Conservation (phyloP, 2,888 invertebrate species). For the Cataglyphis albicans region DNA sequence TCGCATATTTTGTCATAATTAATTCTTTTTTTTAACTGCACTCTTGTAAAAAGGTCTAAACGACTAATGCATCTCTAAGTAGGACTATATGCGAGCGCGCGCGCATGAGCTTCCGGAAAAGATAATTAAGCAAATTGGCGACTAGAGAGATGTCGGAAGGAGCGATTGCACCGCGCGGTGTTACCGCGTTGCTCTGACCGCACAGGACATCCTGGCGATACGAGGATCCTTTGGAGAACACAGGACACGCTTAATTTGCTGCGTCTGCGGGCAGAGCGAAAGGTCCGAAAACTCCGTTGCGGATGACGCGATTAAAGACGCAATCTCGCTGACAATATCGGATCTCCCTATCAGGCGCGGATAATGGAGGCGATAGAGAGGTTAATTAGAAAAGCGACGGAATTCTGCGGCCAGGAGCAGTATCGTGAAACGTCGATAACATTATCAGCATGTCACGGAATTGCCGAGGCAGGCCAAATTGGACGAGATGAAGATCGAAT, state of each 20-base stretch:
- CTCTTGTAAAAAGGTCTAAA: neutral
- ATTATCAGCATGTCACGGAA: conserved; percentile 57
- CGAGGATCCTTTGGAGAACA: conserved; percentile 72
- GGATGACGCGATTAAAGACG: conserved; percentile 29
- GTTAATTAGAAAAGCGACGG: conserved; percentile 59
- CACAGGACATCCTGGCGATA: conserved; percentile 85
- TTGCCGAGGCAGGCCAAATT: conserved; percentile 62
- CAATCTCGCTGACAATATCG: conserved; percentile 51
- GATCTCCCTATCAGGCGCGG: conserved; percentile 33
- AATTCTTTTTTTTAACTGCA: neutral
- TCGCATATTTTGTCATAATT: neutral
- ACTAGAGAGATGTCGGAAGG: conserved; percentile 70
- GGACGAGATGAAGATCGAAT: conserved; percentile 63
- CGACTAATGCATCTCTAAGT: conserved; percentile 1
- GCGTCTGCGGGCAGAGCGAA: neutral
- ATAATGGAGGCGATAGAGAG: conserved; percentile 38
- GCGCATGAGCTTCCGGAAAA: conserved; percentile 72
- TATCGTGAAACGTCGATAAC: conserved; percentile 54
- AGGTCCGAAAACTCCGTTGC: conserved; percentile 29
- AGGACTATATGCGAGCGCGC: conserved; percentile 16
- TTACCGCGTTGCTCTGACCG: conserved; percentile 77
- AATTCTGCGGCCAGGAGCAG: conserved; percentile 51
- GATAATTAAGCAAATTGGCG: conserved; percentile 80
- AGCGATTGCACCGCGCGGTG: conserved; percentile 74
- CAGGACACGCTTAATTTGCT: conserved; percentile 46